Base-by-base conservation (phyloP, 2,113 vertebrate species). In the Lepus timidus region DNA sequence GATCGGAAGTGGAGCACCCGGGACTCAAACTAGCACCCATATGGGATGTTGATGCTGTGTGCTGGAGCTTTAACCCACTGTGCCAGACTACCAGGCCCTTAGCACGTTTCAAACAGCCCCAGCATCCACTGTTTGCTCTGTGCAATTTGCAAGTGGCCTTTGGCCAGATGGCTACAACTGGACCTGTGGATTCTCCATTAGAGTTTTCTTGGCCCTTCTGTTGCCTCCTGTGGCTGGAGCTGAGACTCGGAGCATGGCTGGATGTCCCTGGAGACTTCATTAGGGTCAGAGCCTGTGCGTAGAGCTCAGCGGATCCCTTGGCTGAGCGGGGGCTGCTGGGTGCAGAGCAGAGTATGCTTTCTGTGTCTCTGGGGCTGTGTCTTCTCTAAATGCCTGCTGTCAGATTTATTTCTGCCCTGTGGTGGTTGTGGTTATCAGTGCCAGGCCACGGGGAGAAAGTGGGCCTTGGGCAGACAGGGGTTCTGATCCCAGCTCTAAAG, bases 191-290 rank as follows among this genome's bases (percentile, higher is more conserved):
- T 61, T 68, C 71, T 95, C 73, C 61, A 8, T 76, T 20, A 67
- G 94, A 86, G 67, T 62, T 67, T 64, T 64, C 39, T 68, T 29
- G 79, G 58, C 52, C 51, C 44, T 36, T 51, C 51, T 39, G 22
- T 31, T 0, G 0, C 49, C 75, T 90, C 19, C 19, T 0, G 2
- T 20, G 58, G 85, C 68, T 83, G 88, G 67, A 61, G 39, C 31
- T 6, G 68, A 51, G 68, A 36, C 76, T 92, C 62, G 33, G 64
- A 88, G 44, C 25, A n/a, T 31, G 88, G 78, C 3, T 20, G 0
- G 9, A 11, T 27, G 36, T 86, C 88, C 75, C 95, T 27, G 9
- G 89, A 86, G 91, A 76, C 88, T 85, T 94, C 88, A 78, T 92
- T 92, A 91, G 90, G 85, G 78, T 64, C 85, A 39, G 68, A 85